A percentile compares a stretch with the other conserved stretches of the same genome.
Evolutionary conservation across 2,797 vertebrate genomes (phyloP).

Genomic region (Heteromormyrus szaboi): DNA sequence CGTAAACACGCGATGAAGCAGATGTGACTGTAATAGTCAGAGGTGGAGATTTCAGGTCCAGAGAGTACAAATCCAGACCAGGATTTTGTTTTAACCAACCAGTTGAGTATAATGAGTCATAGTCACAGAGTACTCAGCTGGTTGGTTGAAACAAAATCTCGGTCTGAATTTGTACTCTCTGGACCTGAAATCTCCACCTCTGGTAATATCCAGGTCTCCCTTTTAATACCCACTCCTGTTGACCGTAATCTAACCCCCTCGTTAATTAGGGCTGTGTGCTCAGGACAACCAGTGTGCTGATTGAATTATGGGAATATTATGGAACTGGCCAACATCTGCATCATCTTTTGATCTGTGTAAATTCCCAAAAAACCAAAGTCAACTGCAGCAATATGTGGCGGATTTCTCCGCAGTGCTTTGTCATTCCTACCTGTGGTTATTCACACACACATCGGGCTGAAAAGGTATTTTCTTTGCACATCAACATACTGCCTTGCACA

Average conservation of each 20-base stretch:
- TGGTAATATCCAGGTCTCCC: not conserved
- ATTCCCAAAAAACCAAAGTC: not conserved
- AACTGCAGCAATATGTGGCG: not conserved
- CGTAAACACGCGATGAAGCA: not conserved
- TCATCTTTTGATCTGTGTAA: not conserved
- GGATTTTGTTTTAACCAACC: not conserved
- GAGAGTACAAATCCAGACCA: not conserved
- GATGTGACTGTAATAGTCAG: not conserved
- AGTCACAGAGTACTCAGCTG: not conserved
- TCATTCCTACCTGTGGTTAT: not conserved
- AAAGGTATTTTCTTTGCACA: not conserved
- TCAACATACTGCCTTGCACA: not conserved
- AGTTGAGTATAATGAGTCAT: not conserved
- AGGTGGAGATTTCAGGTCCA: not conserved
- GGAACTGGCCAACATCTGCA: not conserved
- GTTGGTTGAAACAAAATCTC: too few species aligned
- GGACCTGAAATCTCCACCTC: too few species aligned
- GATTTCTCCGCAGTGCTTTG: not conserved
- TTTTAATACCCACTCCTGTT: not conserved
- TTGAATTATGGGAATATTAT: not conserved
- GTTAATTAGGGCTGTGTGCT: not conserved
- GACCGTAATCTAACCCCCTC: not conserved
- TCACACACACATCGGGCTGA: not conserved
- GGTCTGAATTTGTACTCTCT: too few species aligned
- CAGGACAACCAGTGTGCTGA: not conserved